Base-by-base conservation (phyloP, 2,888 invertebrate species). In the Macrophya annulata region DNA sequence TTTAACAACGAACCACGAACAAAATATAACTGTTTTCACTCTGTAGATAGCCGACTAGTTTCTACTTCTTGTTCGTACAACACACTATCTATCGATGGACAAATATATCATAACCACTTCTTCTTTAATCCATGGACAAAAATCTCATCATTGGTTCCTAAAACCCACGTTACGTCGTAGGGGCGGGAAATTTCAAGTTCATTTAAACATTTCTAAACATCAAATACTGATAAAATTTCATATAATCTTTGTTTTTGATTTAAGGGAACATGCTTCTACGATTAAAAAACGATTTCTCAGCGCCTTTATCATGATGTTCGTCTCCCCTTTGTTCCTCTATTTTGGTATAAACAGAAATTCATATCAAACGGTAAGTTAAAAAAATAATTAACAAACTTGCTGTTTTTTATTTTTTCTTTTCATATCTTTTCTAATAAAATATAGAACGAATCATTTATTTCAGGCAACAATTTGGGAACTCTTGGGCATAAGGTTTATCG, bases 211-310 rank as follows among this genome's bases (percentile, higher is more conserved):
- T 45, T 3, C 45, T 5, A 17, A 8, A 37, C n/a, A 0, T 77
- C 17, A 37, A n/a, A 59, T n/a, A 81, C 40, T 21, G 1, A 43
- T 8, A 21, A 31, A 62, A 40, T 43, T 8, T 10, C 37, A 71
- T 17, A 10, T 9, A 25, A 21, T 40, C 86, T 59, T 88, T 87
- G 86, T 85, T 86, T 87, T 86, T 81, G 88, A 86, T 95, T 96
- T 88, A 94, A 98, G 99, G 91, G 97, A 98, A 92, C 98, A 99
- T 94, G 98, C 98, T 17, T 95, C 96, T 10, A 98, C 97, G 6
- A 97, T 99, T 88, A 98, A 98, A 93, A 96, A 96, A 91, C 95
- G 98, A 91, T 98, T 98, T 93, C 95, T 97, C 88, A 98, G 98
- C 93, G 98, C 98, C 12, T 96, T 96, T 88, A 94, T 97, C 87